Evolutionary conservation across 1,140 invertebrate species (phyloP).

Genomic region (Medauroidea extradentata): DNA sequence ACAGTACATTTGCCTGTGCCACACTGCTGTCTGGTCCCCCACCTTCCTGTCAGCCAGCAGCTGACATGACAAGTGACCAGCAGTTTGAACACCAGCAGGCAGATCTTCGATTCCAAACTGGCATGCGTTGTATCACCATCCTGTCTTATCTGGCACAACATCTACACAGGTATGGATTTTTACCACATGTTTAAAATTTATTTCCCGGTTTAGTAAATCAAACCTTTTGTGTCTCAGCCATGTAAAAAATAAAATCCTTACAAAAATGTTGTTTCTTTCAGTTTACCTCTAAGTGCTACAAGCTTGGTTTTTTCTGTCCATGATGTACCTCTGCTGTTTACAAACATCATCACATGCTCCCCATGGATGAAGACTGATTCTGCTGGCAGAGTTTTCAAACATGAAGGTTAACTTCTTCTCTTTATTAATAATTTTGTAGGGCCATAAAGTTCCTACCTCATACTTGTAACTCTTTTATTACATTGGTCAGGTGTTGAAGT

Average conservation of each 20-base stretch:
- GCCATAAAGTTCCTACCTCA: too few relatives aligned
- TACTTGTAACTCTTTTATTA: too few relatives aligned
- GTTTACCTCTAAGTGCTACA: constrained; percentile 50
- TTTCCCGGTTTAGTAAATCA: too few relatives aligned
- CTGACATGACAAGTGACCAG: constrained; percentile 50
- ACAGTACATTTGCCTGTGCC: constrained; percentile 36
- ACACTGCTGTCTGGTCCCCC: constrained; percentile 51
- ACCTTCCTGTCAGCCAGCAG: constrained; percentile 66
- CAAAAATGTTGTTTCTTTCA: too few relatives aligned
- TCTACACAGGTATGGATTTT: constrained; percentile 10
- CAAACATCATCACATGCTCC: constrained; percentile 57
- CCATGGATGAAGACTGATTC: constrained; percentile 63
- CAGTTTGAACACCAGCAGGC: constrained; percentile 48
- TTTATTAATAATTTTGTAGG: too few relatives aligned
- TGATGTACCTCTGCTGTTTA: constrained; percentile 67
- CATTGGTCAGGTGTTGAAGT: too few relatives aligned
- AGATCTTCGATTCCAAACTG: constrained; percentile 64
- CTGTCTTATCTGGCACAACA: constrained; percentile 51
- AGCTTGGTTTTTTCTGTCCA: constrained; percentile 60
- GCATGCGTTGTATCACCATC: constrained; percentile 64
- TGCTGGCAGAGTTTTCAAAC: constrained; percentile 42
- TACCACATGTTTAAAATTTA: too few relatives aligned
- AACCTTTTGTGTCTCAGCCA: too few relatives aligned
- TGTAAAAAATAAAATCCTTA: too few relatives aligned
- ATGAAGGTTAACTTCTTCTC: constrained; percentile 1